Conservation (phyloP, 2,113 vertebrate species). For the Amazona vittata region DNA sequence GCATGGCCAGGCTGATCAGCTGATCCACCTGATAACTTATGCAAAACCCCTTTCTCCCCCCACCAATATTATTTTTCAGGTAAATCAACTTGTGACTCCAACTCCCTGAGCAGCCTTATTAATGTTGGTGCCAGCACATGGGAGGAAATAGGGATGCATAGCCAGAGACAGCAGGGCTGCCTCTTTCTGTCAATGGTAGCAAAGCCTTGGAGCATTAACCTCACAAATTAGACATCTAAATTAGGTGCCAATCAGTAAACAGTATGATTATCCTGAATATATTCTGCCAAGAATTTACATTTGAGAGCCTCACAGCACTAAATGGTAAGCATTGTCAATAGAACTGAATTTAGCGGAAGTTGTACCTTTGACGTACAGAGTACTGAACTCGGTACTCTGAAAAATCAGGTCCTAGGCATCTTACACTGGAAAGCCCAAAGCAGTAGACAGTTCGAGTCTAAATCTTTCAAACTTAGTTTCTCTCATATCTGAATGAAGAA, state of each 20-base stretch:
- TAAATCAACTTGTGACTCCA: not conserved
- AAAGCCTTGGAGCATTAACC: constrained; percentile 5
- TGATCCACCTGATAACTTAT: not conserved
- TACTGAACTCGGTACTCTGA: not conserved
- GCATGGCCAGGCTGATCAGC: not conserved
- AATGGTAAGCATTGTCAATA: not conserved
- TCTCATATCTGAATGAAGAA: not conserved
- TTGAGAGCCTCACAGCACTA: not conserved
- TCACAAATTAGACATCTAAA: constrained; percentile 22
- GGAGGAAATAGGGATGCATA: not conserved
- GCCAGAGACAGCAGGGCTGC: not conserved
- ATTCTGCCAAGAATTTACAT: not conserved
- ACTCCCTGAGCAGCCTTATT: not conserved
- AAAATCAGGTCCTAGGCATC: not conserved
- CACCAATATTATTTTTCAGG: not conserved
- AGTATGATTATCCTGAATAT: constrained; percentile 3
- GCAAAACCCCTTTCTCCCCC: not conserved
- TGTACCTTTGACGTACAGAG: not conserved
- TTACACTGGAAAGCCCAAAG: not conserved
- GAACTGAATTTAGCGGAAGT: not conserved
- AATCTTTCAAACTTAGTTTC: not conserved
- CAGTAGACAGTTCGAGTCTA: not conserved
- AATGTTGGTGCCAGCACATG: not conserved
- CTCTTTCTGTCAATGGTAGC: not conserved
- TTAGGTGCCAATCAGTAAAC: not conserved